Evolutionary conservation across 2,113 vertebrate species (phyloP), one percentile per base, ranked within the genome.

Genomic region (Prietella phreatophila): DNA sequence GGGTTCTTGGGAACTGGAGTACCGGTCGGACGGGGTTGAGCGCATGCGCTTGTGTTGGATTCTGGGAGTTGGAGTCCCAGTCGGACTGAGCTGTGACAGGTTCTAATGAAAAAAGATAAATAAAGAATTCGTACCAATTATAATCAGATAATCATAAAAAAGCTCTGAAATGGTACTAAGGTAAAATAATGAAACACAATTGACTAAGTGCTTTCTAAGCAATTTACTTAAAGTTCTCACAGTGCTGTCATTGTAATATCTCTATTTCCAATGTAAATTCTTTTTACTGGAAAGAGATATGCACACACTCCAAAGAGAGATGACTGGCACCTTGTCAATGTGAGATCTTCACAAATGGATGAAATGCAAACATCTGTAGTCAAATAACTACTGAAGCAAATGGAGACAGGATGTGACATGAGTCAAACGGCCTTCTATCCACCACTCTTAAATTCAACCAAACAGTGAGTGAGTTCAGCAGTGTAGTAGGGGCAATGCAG

Each of bases 311-410:
- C 30, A 60, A 11, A 5, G 19, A 58, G 25, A 78, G 25, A 53
- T 58, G 30, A 39, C 79, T 60, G 53, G 79, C 79, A 82, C 55
- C 53, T 60, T 82, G 55, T 22, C 13, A 19, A 25, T 10, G 55
- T 36, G 55, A 5, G 30, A 58, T 11, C 30, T 82, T 82, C 30
- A 82, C 33, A 82, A 82, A 56, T 80, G 50, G n/a, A 80, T n/a
- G 8, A n/a, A 79, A 79, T 79, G 47, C 47, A 80, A 69, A 79
- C 27, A 56, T 80, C 33, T 80, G 56, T 55, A 80, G n/a, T 20
- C 14, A 56, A 80, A 80, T 33, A 80, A 76, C 73, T 11, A 47
- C n/a, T 9, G 53, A 20, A n/a, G 30, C n/a, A 33, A 2, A 19
- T 80, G n/a, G 33, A 20, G 78, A 71, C 67, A 53, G 65, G 30